These are phyloP conservation scores for Platycnemis pennipes DNA, from an alignment of 2,888 invertebrate species.

Conservation along the genomic window DNA sequence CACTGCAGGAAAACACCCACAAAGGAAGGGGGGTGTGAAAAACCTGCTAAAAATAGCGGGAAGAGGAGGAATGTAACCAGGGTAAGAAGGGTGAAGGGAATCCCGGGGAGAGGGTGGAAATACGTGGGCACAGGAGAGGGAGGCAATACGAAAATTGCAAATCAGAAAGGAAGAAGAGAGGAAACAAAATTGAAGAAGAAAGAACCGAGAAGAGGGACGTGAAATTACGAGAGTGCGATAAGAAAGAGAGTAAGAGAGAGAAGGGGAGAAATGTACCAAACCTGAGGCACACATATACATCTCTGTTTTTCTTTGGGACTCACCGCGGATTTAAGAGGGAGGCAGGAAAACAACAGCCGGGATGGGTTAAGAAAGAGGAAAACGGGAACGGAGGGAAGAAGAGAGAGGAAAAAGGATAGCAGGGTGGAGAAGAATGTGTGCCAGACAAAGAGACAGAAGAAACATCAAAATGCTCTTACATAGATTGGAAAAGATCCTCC, in stretches of 20 bases:
- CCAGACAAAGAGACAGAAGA: neutral
- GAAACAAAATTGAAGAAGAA: neutral
- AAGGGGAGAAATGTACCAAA: neutral
- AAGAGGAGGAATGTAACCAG: no score
- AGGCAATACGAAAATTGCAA: no score
- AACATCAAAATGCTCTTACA: constrained; percentile 20
- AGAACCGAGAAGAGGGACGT: neutral
- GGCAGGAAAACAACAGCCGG: no score
- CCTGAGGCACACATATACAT: neutral
- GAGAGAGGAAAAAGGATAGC: neutral
- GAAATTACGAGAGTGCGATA: neutral
- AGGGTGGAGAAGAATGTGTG: no score
- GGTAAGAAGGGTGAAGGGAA: no score
- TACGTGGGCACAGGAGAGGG: no score
- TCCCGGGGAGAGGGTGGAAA: no score
- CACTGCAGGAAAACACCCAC: no score
- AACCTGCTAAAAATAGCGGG: no score
- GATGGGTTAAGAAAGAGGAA: neutral
- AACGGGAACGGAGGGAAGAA: neutral
- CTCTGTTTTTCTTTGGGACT: neutral
- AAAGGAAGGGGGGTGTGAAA: no score
- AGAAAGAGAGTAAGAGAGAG: neutral
- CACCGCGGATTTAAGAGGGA: neutral
- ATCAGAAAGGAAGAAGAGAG: neutral
- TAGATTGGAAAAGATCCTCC: neutral